Conservation (phyloP, 2,113 vertebrate genomes). For the Cyprinodon variegatus region DNA sequence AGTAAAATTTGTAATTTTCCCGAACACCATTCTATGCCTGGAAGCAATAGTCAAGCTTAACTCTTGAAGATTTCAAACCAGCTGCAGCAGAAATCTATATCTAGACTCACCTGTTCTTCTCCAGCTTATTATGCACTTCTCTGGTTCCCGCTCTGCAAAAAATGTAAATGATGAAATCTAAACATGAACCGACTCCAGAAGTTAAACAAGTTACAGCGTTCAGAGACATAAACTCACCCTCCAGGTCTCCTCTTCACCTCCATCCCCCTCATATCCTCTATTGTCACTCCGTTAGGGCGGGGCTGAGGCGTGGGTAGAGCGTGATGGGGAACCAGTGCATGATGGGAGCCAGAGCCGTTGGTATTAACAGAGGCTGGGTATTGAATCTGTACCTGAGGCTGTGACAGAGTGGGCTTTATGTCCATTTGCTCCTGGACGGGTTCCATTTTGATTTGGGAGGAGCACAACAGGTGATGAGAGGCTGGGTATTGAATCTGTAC, state of each 20-base stretch:
- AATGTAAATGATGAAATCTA: slow-evolving; percentile 28
- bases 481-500: slow-evolving; percentile 76
- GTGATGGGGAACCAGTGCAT: slow-evolving; percentile 85
- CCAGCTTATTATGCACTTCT: slow-evolving; percentile 99
- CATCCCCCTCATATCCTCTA: slow-evolving; percentile 87
- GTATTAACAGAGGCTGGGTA: slow-evolving; percentile 85
- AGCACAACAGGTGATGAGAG: slow-evolving; percentile 74
- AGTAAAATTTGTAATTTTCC: neutral
- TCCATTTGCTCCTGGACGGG: slow-evolving; percentile 55
- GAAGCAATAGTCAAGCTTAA: neutral
- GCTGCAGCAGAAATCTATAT: slow-evolving; percentile 5
- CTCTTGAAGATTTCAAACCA: neutral
- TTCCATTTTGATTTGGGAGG: slow-evolving; percentile 80
- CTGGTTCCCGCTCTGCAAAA: slow-evolving; percentile 93
- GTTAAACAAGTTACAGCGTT: neutral
- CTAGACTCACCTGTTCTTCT: slow-evolving; percentile 96
- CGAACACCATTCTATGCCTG: neutral
- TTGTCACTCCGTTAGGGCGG: slow-evolving; percentile 79
- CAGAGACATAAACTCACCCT: slow-evolving; percentile 85
- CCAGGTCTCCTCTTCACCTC: slow-evolving; percentile 95
- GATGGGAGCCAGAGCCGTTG: slow-evolving; percentile 80
- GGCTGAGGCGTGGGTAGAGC: slow-evolving; percentile 57
- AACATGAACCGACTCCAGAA: neutral
- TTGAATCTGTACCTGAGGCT: slow-evolving; percentile 77
- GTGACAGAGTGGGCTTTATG: slow-evolving; percentile 82